A percentile compares a stretch with the other conserved stretches of the same genome.
Conservation (phyloP, 35 echinoderm and acorn worm species). For the Heliocidaris tuberculata region DNA sequence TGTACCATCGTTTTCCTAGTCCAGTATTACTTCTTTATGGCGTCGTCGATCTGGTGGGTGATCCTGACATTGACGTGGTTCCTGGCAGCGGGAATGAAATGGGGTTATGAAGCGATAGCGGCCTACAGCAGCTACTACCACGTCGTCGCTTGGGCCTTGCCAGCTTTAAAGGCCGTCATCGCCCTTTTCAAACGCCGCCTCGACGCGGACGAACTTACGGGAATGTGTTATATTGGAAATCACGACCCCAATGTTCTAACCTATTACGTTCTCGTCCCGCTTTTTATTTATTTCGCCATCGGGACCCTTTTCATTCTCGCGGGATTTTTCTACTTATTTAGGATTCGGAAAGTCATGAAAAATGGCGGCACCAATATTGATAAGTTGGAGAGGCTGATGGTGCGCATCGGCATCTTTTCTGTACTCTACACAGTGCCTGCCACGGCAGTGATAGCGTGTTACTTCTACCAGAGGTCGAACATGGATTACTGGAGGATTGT, state of each 20-base stretch:
- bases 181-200: slow-evolving; percentile 76
- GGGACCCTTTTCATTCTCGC: slow-evolving; percentile 90
- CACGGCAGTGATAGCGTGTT: slow-evolving; percentile 86
- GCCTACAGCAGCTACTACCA: slow-evolving; percentile 98
- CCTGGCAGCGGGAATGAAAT: slow-evolving; percentile 93
- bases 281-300: slow-evolving; percentile 84
- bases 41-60: slow-evolving; percentile 98
- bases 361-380: slow-evolving; percentile 96
- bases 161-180: slow-evolving; percentile 86
- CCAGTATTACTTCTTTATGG: slow-evolving; percentile 99
- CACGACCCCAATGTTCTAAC: slow-evolving; percentile 70
- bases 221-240: slow-evolving; percentile 97
- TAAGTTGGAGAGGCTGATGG: slow-evolving; percentile 96
- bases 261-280: slow-evolving; percentile 83
- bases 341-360: slow-evolving; percentile 96
- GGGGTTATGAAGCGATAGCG: slow-evolving; percentile 98
- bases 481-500: slow-evolving; percentile 69
- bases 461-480: slow-evolving; percentile 89
- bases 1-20: slow-evolving; percentile 99
- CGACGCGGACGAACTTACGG: slow-evolving; percentile 93
- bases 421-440: slow-evolving; percentile 95
- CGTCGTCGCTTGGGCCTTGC: slow-evolving; percentile 87
- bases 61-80: slow-evolving; percentile 98
- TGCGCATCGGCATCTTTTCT: slow-evolving; percentile 95
- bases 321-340: slow-evolving; percentile 92